phyloP scores from a whole-genome alignment of 2,888 invertebrate genomes.

The Euclidia mi region DNA sequence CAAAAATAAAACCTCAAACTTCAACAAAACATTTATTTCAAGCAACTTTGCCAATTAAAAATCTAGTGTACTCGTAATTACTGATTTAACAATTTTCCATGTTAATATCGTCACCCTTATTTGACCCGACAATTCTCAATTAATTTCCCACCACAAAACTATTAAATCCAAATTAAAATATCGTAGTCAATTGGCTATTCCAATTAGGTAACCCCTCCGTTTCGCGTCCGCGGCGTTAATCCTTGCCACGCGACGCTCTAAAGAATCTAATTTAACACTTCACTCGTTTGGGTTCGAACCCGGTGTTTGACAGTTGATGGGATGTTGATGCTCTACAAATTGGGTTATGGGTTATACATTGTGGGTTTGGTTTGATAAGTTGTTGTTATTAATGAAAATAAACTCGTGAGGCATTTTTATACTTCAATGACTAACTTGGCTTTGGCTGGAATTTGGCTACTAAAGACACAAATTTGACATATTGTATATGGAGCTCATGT shows the following conservation, averaged over 20 bases:
- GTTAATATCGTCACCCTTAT: no score
- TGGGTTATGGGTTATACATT: background rate
- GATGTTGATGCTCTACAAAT: slow-evolving; percentile 14
- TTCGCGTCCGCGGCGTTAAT: slow-evolving; percentile 43
- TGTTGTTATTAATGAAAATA: no score
- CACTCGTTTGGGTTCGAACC: slow-evolving; percentile 13
- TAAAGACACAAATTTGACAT: no score
- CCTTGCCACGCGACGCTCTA: slow-evolving; percentile 58
- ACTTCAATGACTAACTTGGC: no score
- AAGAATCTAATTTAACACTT: slow-evolving; percentile 56
- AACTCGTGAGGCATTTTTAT: no score
- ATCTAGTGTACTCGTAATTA: no score
- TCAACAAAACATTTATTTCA: no score
- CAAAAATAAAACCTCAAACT: no score
- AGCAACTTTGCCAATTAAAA: no score
- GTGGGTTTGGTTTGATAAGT: background rate
- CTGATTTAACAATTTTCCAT: no score
- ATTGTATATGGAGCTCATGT: no score
- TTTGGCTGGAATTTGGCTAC: no score
- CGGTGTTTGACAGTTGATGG: slow-evolving; percentile 41
- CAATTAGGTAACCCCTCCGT: slow-evolving; percentile 33
- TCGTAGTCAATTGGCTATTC: slow-evolving; percentile 43
- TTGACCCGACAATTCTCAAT: slow-evolving; percentile 24
- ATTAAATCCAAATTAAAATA: slow-evolving; percentile 57
- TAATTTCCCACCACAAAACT: slow-evolving; percentile 14